Base-by-base conservation (phyloP, 2,888 invertebrate species). In the Lepetodrilus schrolli region DNA sequence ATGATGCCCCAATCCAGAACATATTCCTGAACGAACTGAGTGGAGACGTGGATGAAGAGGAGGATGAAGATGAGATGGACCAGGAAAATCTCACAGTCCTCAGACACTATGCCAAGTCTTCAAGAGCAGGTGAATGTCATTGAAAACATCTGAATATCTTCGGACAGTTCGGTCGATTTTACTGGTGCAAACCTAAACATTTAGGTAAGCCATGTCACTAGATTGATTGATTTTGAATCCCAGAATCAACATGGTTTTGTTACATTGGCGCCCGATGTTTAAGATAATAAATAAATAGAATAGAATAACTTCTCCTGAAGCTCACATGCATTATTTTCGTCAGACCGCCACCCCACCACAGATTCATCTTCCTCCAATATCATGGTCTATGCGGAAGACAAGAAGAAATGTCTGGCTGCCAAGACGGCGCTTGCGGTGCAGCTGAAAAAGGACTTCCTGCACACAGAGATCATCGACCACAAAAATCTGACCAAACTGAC, bases 361-460 rank as follows among this genome's bases (percentile, higher is more conserved):
- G 26, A 43, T 10, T n/a, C 21, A 23, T 21, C 43, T 13, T n/a
- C 68, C 21, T 20, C 68, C 13, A 68, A 47, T n/a, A 43, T 68
- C n/a, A 30, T 47, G n/a, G 69, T 80, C 1, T 73, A 66, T 23
- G 72, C 76, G 4, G 47, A 50, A 10, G 20, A 49, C 30, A 74
- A 73, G 48, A 65, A 74, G 0, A 5, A n/a, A 1, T 78, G 78
- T 26, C 48, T 70, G 51, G 47, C 51, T 5, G 70, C 77, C 13
- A 43, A 72, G n/a, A 74, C 76, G 26, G 37, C 68, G 2, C 68
- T 82, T 2, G 72, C 66, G 1, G 74, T 74, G 70, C 73, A 74
- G 13, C 68, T 82, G 7, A 70, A 74, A 38, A 66, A 71, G 8
- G 70, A 76, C 7, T 79, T 78, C 37, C 69, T 82, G 30, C 70